Evolutionary conservation across 2,113 vertebrate species (phyloP).

Genomic region (Mesitornis unicolor): DNA sequence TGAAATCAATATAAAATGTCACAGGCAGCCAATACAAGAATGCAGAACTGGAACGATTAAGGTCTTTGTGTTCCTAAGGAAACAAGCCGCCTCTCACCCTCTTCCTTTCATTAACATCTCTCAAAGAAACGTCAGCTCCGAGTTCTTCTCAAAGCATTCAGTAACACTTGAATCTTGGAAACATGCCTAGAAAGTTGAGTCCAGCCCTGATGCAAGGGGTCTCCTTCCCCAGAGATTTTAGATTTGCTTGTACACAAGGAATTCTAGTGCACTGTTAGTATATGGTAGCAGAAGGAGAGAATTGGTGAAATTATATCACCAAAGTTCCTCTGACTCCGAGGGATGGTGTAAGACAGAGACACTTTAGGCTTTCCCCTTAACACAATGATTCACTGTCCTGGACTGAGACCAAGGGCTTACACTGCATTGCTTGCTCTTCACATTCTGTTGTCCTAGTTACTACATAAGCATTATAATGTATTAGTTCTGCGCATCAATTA

Average conservation of each 20-base stretch:
- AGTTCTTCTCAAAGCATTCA: constrained; percentile 12
- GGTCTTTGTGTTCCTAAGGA: constrained; percentile 41
- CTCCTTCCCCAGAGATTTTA: background rate
- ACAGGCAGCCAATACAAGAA: background rate
- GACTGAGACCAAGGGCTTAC: background rate
- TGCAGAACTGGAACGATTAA: background rate
- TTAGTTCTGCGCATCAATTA: background rate
- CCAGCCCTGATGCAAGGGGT: background rate
- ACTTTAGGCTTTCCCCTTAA: background rate
- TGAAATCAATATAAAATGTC: constrained; percentile 6
- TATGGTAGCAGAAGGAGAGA: background rate
- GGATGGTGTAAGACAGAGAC: background rate
- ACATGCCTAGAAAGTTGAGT: constrained; percentile 12
- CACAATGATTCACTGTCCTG: background rate
- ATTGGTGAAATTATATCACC: background rate
- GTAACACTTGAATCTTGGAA: background rate
- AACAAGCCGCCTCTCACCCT: background rate
- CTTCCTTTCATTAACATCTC: constrained; percentile 31
- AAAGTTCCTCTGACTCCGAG: background rate
- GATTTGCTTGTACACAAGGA: background rate
- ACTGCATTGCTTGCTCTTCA: background rate
- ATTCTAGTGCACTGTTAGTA: background rate
- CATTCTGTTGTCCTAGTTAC: background rate
- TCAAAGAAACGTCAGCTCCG: background rate
- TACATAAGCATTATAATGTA: background rate